Percentiles rank a stretch among this genome's conserved stretches.
These are phyloP conservation scores for Pelodiscus sinensis DNA, from an alignment of 2,113 vertebrate species.

Conservation along the genomic window DNA sequence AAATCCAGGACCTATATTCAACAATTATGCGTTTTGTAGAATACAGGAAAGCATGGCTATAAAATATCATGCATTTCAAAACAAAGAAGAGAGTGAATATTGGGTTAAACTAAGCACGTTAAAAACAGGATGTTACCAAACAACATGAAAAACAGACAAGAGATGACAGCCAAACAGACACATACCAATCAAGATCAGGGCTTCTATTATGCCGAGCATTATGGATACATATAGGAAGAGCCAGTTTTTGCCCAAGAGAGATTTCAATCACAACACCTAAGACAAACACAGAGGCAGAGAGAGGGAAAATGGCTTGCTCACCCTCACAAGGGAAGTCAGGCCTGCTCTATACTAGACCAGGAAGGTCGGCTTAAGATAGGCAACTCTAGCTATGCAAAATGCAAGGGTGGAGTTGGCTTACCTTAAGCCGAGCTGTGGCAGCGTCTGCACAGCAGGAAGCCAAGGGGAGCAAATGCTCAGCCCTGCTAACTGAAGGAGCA, in stretches of 20 bases:
- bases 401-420: too few species aligned
- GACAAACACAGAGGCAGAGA: background rate
- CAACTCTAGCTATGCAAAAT: too few species aligned
- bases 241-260: background rate
- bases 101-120: background rate
- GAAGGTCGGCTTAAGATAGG: too few species aligned
- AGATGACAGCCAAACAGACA: background rate
- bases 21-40: background rate
- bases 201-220: background rate
- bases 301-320: background rate
- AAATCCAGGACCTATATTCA: background rate
- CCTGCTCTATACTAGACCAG: too few species aligned
- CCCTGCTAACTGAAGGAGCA: too few species aligned
- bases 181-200: background rate
- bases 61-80: background rate
- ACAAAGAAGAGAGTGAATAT: background rate
- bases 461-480: too few species aligned
- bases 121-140: background rate
- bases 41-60: background rate
- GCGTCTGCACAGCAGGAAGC: too few species aligned
- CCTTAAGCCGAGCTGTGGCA: too few species aligned
- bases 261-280: background rate
- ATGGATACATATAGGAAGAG: background rate
- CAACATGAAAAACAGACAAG: background rate
- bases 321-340: background rate